Evolutionary conservation across 2,888 invertebrate genomes (phyloP).

Genomic region (Hyles lineata): DNA sequence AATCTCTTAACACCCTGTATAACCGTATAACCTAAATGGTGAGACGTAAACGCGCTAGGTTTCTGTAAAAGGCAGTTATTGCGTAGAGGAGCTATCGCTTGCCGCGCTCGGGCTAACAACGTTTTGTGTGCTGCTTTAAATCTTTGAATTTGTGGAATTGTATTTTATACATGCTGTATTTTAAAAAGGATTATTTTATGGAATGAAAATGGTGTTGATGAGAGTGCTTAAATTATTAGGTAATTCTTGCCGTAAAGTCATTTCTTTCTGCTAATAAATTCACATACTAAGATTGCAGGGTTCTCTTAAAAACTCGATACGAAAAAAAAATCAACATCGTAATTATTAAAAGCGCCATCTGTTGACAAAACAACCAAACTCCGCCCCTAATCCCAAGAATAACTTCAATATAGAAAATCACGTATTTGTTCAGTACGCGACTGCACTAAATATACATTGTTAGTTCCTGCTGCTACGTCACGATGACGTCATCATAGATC

Average conservation of each 20-base stretch:
- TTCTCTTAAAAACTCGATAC: no score
- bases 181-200: background rate
- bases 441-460: slow-evolving; percentile 17
- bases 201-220: no score
- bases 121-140: slow-evolving; percentile 6
- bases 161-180: background rate
- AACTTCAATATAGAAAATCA: slow-evolving; percentile 1
- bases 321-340: background rate
- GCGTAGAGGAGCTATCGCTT: slow-evolving; percentile 7
- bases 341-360: background rate
- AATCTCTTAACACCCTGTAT: no score
- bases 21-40: slow-evolving; percentile 11
- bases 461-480: slow-evolving; percentile 22
- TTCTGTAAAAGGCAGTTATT: slow-evolving; percentile 7
- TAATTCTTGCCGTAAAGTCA: no score
- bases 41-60: background rate
- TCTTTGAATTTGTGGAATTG: slow-evolving; percentile 4
- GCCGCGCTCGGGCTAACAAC: background rate
- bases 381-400: background rate
- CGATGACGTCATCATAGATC: slow-evolving; percentile 10
- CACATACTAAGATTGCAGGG: no score
- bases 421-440: slow-evolving; percentile 8
- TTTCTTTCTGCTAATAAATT: no score
- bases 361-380: background rate
- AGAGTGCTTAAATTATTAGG: no score